Evolutionary conservation across 2,113 vertebrate species (phyloP).

Genomic region (Callionymus lyra): DNA sequence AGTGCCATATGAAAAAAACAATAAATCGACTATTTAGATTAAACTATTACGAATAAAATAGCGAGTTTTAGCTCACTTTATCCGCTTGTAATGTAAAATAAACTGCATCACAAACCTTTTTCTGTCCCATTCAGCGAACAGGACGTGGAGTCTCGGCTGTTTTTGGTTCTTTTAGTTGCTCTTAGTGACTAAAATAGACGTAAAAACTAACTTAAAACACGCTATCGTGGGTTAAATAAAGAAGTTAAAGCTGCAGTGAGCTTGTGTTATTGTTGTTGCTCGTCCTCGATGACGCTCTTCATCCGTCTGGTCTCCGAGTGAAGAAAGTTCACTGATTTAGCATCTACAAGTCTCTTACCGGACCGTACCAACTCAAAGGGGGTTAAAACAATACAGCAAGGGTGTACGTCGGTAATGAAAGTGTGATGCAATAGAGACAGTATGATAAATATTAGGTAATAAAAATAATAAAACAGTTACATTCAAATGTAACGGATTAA

Average conservation of each 20-base stretch:
- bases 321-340: conserved; percentile 42
- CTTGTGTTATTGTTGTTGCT: not conserved
- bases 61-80: too few relatives aligned
- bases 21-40: too few relatives aligned
- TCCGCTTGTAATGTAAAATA: not conserved
- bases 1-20: too few relatives aligned
- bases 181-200: not conserved
- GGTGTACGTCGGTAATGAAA: not conserved
- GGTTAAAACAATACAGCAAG: fast-evolving
- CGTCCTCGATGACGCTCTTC: not conserved
- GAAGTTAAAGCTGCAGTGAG: not conserved
- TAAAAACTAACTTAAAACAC: not conserved
- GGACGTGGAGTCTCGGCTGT: not conserved
- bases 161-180: not conserved
- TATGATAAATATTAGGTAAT: not conserved
- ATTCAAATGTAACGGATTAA: too few relatives aligned
- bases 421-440: not conserved
- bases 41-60: too few relatives aligned
- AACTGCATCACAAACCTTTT: conserved; percentile 39
- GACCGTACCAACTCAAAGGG: conserved; percentile 46
- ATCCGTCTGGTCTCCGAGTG: conserved; percentile 6
- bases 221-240: too few relatives aligned
- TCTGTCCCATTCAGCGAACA: conserved; percentile 42
- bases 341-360: conserved; percentile 14
- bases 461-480: too few relatives aligned